These are phyloP conservation scores for Montipora capricornis DNA, from an alignment of 64 coral and sea anemone species.

Conservation along the genomic window DNA sequence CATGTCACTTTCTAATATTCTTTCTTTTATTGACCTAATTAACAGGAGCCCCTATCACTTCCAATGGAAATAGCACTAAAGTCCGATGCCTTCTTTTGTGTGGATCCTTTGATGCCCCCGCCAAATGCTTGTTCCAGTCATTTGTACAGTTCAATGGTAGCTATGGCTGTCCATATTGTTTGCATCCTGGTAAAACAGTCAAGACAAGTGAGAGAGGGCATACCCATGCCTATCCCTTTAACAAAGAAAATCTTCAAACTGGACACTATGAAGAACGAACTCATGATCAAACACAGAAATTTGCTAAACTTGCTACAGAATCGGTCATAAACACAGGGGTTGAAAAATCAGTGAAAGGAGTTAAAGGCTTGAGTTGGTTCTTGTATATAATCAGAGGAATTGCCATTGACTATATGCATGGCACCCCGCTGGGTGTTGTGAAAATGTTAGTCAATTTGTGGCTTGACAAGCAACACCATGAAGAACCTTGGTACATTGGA, in stretches of 20 bases:
- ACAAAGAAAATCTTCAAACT: conserved; percentile 33
- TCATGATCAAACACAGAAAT: conserved; percentile 37
- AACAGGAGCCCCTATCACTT: neutral
- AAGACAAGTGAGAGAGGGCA: conserved; percentile 41
- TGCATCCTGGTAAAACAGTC: conserved; percentile 24
- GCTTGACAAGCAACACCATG: too few relatives aligned
- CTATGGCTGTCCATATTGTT: conserved; percentile 6
- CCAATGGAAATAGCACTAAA: neutral
- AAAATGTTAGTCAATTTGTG: neutral
- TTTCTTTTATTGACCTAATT: too few relatives aligned
- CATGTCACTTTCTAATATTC: too few relatives aligned
- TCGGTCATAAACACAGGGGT: too few relatives aligned
- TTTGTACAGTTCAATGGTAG: too few relatives aligned
- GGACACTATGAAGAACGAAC: conserved; percentile 15
- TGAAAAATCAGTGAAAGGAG: too few relatives aligned
- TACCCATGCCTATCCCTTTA: conserved; percentile 44
- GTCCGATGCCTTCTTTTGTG: conserved; percentile 20
- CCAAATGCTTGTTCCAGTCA: conserved; percentile 32
- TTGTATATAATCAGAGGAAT: too few relatives aligned
- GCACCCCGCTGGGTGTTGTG: conserved; percentile 17
- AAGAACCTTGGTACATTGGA: too few relatives aligned
- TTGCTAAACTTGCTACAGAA: conserved; percentile 37
- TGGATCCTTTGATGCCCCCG: conserved; percentile 44
- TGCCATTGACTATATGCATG: too few relatives aligned
- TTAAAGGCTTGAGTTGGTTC: too few relatives aligned